Conservation (phyloP, 2,113 vertebrate species). For the Uria aalge region DNA sequence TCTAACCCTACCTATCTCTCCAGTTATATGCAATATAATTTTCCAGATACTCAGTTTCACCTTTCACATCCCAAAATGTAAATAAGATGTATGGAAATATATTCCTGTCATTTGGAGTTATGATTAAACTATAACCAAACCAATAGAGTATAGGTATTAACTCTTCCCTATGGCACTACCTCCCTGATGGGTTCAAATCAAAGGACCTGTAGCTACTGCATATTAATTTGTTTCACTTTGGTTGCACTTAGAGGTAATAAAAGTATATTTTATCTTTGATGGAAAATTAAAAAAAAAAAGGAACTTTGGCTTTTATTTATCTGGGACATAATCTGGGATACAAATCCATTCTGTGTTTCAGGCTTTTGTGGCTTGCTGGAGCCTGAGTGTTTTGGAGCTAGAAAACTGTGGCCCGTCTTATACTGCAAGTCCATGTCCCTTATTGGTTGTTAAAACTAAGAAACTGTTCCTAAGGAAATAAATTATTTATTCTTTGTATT, state of each 20-base stretch:
- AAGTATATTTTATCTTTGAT: not conserved
- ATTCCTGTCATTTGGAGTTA: not conserved
- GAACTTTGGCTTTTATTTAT: not conserved
- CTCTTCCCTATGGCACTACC: not conserved
- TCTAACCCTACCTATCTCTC: not conserved
- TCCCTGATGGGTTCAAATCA: not conserved
- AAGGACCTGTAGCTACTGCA: not conserved
- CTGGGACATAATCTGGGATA: not conserved
- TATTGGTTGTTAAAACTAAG: not conserved
- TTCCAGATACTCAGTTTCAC: not conserved
- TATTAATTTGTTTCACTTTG: not conserved
- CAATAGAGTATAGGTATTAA: not conserved
- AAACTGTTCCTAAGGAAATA: not conserved
- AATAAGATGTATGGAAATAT: not conserved
- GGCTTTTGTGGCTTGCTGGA: not conserved
- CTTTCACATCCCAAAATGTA: not conserved
- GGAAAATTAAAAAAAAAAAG: not conserved
- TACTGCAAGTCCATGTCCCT: not conserved
- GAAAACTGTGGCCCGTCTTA: not conserved
- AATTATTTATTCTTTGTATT: not conserved
- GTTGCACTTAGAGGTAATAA: not conserved
- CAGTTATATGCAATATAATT: not conserved
- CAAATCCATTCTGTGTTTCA: not conserved
- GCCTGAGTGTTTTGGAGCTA: not conserved
- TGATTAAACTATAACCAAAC: not conserved